phyloP scores from a whole-genome alignment of 2,113 vertebrate genomes.

The Arizona elegans region DNA sequence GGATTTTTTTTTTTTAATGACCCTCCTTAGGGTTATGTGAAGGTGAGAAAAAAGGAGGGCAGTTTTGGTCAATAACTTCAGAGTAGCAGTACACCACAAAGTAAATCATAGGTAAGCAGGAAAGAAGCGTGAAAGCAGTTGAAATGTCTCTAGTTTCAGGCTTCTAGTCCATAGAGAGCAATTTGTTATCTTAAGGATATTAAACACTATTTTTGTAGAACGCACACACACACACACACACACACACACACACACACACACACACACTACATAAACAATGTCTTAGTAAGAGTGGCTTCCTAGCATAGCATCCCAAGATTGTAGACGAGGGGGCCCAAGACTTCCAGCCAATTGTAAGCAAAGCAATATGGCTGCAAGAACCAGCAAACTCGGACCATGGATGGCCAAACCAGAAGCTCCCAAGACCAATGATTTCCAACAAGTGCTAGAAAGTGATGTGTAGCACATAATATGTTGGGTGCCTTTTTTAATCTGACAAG shows the following conservation, averaged over 20 bases:
- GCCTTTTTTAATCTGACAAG: not conserved
- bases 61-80: not conserved
- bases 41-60: not conserved
- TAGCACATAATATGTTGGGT: not conserved
- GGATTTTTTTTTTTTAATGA: not conserved
- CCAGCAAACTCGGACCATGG: not conserved
- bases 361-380: not conserved
- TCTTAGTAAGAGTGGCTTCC: not conserved
- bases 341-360: not conserved
- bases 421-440: too few relatives aligned
- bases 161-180: not conserved
- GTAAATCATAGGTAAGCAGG: not conserved
- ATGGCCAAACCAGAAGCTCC: not conserved
- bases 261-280: not conserved
- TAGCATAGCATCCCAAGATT: not conserved
- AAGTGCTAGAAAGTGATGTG: not conserved
- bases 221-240: not conserved
- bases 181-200: not conserved
- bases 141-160: not conserved
- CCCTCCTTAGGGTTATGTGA: not conserved
- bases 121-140: not conserved
- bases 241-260: not conserved
- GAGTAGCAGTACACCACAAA: not conserved
- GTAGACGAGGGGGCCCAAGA: not conserved
- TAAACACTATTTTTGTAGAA: not conserved